Conservation (phyloP, 2,113 vertebrate species). For the Pangasianodon gigas region DNA sequence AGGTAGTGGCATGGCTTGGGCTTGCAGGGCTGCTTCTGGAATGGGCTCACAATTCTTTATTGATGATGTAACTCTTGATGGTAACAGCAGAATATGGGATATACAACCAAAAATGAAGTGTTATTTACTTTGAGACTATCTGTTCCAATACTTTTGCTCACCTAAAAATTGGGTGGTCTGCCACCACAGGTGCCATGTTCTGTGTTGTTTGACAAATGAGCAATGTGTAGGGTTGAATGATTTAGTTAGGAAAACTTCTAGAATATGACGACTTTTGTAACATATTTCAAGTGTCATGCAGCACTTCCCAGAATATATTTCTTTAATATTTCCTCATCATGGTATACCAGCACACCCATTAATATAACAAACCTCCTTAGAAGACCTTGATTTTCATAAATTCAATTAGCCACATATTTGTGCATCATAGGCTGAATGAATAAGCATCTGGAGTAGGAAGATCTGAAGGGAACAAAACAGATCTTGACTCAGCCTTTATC, state of each 20-base stretch:
- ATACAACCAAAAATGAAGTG: not conserved
- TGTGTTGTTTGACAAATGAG: not conserved
- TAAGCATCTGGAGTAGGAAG: not conserved
- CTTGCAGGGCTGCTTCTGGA: no score
- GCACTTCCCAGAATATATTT: not conserved
- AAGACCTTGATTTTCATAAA: not conserved
- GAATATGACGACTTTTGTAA: not conserved
- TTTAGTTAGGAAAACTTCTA: not conserved
- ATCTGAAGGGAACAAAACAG: not conserved
- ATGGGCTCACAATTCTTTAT: not conserved
- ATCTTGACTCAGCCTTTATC: slow-evolving; percentile 18
- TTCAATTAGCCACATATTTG: not conserved
- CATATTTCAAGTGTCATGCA: not conserved
- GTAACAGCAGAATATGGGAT: not conserved
- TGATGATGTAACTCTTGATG: not conserved
- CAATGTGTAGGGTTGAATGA: not conserved
- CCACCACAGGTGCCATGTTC: not conserved
- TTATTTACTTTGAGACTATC: not conserved
- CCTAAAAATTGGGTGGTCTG: not conserved
- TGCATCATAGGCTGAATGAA: not conserved
- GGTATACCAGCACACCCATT: not conserved
- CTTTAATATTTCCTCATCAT: not conserved
- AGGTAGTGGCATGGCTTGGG: not conserved
- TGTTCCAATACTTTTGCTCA: not conserved
- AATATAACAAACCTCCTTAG: not conserved